Evolutionary conservation across 2,113 vertebrate genomes (phyloP).

Genomic region (Poeciliopsis prolifica): DNA sequence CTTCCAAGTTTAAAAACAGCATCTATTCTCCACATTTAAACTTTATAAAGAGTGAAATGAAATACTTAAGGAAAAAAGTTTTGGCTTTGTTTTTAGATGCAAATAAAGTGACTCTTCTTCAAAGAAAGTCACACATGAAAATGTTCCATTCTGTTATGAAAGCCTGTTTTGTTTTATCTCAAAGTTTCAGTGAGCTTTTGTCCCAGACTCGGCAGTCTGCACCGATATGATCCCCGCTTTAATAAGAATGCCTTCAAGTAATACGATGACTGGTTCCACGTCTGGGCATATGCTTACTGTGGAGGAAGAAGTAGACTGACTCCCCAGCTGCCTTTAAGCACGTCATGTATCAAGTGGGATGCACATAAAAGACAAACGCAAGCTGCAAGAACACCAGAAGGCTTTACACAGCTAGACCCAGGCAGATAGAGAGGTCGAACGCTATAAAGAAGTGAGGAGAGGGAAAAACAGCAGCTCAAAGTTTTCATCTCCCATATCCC

Average conservation of each 20-base stretch:
- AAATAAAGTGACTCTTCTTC: conserved; percentile 31
- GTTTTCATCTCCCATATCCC: conserved; percentile 26
- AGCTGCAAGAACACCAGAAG: conserved; percentile 5
- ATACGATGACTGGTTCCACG: conserved; percentile 28
- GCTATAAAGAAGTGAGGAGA: conserved; percentile 18
- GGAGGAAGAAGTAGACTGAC: conserved; percentile 23
- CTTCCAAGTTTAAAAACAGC: conserved; percentile 51
- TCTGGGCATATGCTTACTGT: conserved; percentile 39
- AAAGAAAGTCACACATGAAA: conserved; percentile 57
- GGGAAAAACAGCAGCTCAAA: conserved; percentile 25
- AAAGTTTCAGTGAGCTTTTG: conserved; percentile 29
- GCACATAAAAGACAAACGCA: conserved; percentile 33
- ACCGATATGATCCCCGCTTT: conserved; percentile 6
- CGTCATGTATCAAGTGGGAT: conserved; percentile 29
- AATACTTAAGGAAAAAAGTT: conserved; percentile 54
- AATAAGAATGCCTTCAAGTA: conserved; percentile 24
- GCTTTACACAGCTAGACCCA: neutral
- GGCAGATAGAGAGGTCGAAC: conserved; percentile 8
- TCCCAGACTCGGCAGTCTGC: conserved; percentile 32
- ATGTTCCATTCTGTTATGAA: conserved; percentile 34
- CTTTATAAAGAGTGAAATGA: conserved; percentile 53
- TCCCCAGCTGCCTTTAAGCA: conserved; percentile 32
- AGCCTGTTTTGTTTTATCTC: conserved; percentile 64
- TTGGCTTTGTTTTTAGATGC: conserved; percentile 43
- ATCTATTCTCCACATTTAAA: conserved; percentile 49